Evolutionary conservation across 2,888 invertebrate species (phyloP).

Genomic region (Physocephala rufipes): DNA sequence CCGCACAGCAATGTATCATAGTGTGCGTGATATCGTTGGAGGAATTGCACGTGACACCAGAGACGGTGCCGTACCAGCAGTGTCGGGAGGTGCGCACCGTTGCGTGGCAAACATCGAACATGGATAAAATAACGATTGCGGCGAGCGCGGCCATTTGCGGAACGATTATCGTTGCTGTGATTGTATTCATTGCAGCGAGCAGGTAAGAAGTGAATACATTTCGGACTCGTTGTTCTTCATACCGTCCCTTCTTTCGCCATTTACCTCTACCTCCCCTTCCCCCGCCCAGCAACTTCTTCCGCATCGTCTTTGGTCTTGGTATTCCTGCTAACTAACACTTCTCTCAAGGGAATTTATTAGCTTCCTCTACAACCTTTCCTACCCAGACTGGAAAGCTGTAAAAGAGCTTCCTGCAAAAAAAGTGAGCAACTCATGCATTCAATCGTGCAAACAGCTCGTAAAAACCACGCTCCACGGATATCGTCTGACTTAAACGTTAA

Average conservation of each 20-base stretch:
- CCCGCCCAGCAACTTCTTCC: neutral
- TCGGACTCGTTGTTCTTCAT: neutral
- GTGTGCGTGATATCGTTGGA: constrained; percentile 92
- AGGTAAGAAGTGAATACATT: constrained; percentile 58
- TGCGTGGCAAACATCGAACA: constrained; percentile 83
- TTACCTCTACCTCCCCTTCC: neutral
- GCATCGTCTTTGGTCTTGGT: neutral
- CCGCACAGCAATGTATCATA: constrained; percentile 91
- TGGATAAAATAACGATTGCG: constrained; percentile 95
- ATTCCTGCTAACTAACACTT: too few species aligned
- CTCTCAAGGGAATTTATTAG: constrained; percentile 17
- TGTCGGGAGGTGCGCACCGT: constrained; percentile 91
- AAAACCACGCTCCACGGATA: constrained; percentile 17
- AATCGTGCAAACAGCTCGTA: constrained; percentile 24
- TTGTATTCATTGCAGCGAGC: constrained; percentile 89
- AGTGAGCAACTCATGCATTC: constrained; percentile 3
- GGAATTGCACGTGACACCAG: constrained; percentile 87
- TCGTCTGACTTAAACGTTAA: constrained; percentile 10
- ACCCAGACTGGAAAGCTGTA: constrained; percentile 19
- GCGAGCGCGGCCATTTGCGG: constrained; percentile 93
- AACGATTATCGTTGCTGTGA: constrained; percentile 88
- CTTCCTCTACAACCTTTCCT: constrained; percentile 30
- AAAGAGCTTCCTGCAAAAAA: neutral
- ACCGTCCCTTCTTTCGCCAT: too few species aligned
- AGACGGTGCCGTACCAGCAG: constrained; percentile 84